phyloP scores from a whole-genome alignment of 1,140 invertebrate species.

The Pomacea maculata region DNA sequence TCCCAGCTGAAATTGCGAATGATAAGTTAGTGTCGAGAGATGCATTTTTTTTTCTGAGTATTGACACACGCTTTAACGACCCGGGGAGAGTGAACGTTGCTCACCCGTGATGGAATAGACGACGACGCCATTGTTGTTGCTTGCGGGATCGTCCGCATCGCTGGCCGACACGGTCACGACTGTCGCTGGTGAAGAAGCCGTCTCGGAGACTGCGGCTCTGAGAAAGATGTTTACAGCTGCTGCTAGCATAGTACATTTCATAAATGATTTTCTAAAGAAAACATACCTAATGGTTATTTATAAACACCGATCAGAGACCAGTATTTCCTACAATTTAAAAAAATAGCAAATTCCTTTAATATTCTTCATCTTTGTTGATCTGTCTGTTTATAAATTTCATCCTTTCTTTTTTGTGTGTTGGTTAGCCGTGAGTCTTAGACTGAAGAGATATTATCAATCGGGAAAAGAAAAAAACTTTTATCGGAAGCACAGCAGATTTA shows the following conservation, averaged over 20 bases:
- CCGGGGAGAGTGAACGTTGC: not conserved
- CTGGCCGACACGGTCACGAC: constrained; percentile 38
- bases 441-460: too few relatives aligned
- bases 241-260: not conserved
- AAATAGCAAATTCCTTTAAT: too few relatives aligned
- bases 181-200: constrained; percentile 20
- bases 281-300: too few relatives aligned
- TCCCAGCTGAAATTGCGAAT: constrained; percentile 5
- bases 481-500: too few relatives aligned
- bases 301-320: too few relatives aligned
- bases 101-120: constrained; percentile 36
- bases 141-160: constrained; percentile 39
- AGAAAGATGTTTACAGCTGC: not conserved
- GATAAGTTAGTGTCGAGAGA: not conserved
- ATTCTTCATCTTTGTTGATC: too few relatives aligned
- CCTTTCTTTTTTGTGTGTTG: too few relatives aligned
- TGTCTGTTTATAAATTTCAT: too few relatives aligned
- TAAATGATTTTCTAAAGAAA: not conserved
- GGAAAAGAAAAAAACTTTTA: too few relatives aligned
- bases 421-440: too few relatives aligned
- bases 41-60: too few relatives aligned
- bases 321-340: too few relatives aligned
- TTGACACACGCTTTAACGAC: not conserved
- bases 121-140: constrained; percentile 34
- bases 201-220: constrained; percentile 33